Evolutionary conservation across 2,888 invertebrate species (phyloP).

Genomic region (Ecliptopera silaceata): DNA sequence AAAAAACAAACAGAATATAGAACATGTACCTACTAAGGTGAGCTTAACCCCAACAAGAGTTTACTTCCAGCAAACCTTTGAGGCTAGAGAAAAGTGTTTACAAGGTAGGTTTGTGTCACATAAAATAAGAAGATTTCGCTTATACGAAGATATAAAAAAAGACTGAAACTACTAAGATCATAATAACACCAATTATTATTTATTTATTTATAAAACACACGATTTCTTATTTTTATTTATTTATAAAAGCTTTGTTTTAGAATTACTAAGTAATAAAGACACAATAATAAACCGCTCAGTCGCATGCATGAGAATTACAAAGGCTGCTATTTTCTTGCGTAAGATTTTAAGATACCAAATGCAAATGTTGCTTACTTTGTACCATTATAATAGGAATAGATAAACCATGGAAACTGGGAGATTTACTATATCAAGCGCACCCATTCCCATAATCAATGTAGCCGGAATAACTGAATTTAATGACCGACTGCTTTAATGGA

Average conservation of each 20-base stretch:
- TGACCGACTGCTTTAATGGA: slow-evolving; percentile 42
- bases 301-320: slow-evolving; percentile 10
- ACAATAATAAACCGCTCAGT: slow-evolving; percentile 5
- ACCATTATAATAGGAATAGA: slow-evolving; percentile 34
- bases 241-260: not conserved
- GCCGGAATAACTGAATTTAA: slow-evolving; percentile 70
- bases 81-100: no score
- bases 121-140: no score
- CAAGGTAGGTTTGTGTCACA: no score
- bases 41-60: no score
- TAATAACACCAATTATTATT: no score
- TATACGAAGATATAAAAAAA: no score
- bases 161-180: no score
- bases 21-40: no score
- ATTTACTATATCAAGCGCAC: slow-evolving; percentile 39
- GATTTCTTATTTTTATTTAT: not conserved
- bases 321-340: slow-evolving; percentile 19
- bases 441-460: slow-evolving; percentile 69
- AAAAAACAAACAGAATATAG: no score
- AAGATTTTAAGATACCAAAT: slow-evolving; percentile 25
- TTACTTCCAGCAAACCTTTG: no score
- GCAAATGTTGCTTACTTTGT: slow-evolving; percentile 32
- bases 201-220: no score
- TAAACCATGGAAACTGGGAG: slow-evolving; percentile 52
- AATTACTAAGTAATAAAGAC: slow-evolving; percentile 6